Evolutionary conservation across 2,888 invertebrate species (phyloP), one percentile per base, ranked within the genome.

Genomic region (Platynereis dumerilii): DNA sequence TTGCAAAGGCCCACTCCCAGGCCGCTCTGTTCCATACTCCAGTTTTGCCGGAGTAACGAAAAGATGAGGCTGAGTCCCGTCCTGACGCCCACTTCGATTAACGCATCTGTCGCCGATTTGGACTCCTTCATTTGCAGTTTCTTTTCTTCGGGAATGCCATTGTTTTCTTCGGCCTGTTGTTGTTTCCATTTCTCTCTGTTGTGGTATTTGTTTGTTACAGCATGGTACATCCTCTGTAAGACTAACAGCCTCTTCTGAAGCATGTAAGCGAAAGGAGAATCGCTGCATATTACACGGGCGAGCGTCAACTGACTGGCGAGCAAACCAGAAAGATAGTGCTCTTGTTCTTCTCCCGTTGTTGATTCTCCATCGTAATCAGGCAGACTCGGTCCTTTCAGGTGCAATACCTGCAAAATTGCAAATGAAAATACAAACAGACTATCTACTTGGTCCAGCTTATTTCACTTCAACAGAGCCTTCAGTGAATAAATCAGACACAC

Each of bases 31-130:
- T 79, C 69, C 29, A 80, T 61, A 3, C 68, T 83, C 89, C 89
- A 89, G 78, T 88, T 89, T 74, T 89, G 88, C 69, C 85, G 82
- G 24, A 89, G 82, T 28, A 89, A 78, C 7, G 88, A 86, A 78
- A 89, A 89, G 27, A 89, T 75, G 55, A 89, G 80, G 67, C 86
- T 87, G 5, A 89, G 82, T 0, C 88, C 88, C 48, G 89, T 88
- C 78, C 87, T 87, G 1, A 89, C 87, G 5, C 88, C 88, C 72
- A 89, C 85, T 82, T 89, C 88, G 54, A 89, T 79, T 61, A 89
- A 80, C 1, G 88, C 88, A 75, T 88, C 86, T 44, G 78, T 26
- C 72, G 39, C 48, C 48, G 48, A 45, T 27, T 17, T 2, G 12
- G 17, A 12, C 39, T 27, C 7, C 1, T 52, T 24, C 3, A 20